These are phyloP conservation scores for Pantala flavescens DNA, from an alignment of 1,140 invertebrate genomes.

Conservation along the genomic window DNA sequence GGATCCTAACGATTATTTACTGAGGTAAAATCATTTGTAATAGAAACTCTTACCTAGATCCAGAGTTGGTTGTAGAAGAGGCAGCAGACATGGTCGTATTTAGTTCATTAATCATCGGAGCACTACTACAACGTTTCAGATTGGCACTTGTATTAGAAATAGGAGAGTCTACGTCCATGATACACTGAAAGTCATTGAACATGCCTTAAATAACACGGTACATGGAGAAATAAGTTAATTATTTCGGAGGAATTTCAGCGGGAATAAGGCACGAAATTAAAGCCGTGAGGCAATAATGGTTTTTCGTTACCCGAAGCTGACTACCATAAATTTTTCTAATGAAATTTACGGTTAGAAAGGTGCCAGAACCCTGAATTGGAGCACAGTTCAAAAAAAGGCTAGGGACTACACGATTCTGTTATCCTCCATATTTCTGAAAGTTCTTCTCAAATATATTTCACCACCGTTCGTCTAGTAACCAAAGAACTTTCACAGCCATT, in stretches of 20 bases:
- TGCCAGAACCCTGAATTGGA: no score
- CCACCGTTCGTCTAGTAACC: neutral
- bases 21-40: no score
- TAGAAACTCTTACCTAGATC: conserved; percentile 33
- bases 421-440: neutral
- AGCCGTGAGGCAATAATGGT: neutral
- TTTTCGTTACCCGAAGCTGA: neutral
- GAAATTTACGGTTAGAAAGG: neutral
- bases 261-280: neutral
- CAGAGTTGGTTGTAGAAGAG: conserved; percentile 36
- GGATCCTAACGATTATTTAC: no score
- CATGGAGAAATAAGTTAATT: neutral
- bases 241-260: neutral
- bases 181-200: neutral
- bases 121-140: conserved; percentile 69
- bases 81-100: conserved; percentile 35
- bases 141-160: conserved; percentile 36
- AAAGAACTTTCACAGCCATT: neutral
- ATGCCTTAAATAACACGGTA: neutral
- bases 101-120: conserved; percentile 68
- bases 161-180: conserved; percentile 49
- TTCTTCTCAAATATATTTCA: neutral
- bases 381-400: neutral
- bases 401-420: neutral
- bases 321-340: neutral